phyloP scores from a whole-genome alignment of 1,140 invertebrate species.

The Onthophagus taurus region DNA sequence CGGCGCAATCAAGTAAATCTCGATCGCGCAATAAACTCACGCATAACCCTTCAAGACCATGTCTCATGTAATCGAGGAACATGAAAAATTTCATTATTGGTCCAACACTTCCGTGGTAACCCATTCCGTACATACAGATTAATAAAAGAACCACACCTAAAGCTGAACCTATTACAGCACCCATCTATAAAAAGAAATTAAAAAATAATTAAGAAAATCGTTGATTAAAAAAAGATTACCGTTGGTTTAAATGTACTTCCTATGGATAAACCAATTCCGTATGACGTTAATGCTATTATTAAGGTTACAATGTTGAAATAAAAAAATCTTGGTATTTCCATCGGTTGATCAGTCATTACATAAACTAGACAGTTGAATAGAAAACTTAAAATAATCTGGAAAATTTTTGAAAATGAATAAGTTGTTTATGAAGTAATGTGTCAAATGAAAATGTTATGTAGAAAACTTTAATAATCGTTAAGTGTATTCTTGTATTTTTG shows the following conservation, averaged over 20 bases:
- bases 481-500: too few species aligned
- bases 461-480: too few species aligned
- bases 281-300: conserved; percentile 40
- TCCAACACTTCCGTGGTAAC: conserved; percentile 37
- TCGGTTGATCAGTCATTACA: conserved; percentile 7
- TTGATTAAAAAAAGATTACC: not conserved
- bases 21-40: conserved; percentile 45
- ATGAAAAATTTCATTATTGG: conserved; percentile 46
- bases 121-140: conserved; percentile 34
- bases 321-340: conserved; percentile 46
- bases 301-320: conserved; percentile 40
- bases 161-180: not conserved
- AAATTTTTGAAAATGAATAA: too few species aligned
- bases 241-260: not conserved
- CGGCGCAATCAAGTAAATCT: conserved; percentile 34
- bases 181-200: not conserved
- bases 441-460: too few species aligned
- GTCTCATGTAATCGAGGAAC: conserved; percentile 47
- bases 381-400: conserved; percentile 1
- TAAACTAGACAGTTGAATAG: not conserved
- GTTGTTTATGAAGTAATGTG: too few species aligned
- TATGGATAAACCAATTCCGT: conserved; percentile 2
- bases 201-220: not conserved
- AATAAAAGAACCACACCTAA: not conserved
- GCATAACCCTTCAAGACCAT: conserved; percentile 44